phyloP scores from a whole-genome alignment of 2,797 vertebrate genomes.

The Rhinella marina region DNA sequence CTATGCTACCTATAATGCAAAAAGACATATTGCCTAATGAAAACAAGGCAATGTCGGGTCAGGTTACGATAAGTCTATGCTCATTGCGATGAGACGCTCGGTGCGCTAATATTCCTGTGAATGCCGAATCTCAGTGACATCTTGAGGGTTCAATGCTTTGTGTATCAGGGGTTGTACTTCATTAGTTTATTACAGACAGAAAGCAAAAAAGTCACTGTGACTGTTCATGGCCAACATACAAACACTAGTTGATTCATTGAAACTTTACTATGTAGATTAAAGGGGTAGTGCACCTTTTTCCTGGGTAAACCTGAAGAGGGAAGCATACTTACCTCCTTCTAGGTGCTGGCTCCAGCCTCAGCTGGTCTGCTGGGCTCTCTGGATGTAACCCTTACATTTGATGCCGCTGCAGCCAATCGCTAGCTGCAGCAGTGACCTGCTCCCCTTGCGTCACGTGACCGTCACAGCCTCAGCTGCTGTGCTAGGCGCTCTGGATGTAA shows the following conservation, averaged over 20 bases:
- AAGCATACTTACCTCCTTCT: no score
- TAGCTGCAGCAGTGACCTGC: no score
- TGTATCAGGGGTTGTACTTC: not conserved
- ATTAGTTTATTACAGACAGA: not conserved
- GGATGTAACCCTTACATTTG: no score
- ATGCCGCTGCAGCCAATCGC: no score
- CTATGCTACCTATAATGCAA: constrained; percentile 13
- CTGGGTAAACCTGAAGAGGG: no score
- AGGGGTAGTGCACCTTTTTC: no score
- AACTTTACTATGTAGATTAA: no score
- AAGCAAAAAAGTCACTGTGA: not conserved
- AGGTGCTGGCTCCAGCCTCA: no score
- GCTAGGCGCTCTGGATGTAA: no score
- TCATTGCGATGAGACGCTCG: not conserved
- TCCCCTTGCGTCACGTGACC: no score
- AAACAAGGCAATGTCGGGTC: not conserved
- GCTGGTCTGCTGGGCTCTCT: no score
- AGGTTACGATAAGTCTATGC: not conserved
- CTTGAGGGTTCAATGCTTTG: not conserved
- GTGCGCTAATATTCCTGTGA: not conserved
- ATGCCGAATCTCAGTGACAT: not conserved
- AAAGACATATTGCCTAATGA: constrained; percentile 13
- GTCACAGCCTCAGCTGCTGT: no score
- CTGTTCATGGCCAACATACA: not conserved
- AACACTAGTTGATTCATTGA: not conserved